Conservation (phyloP, 2,113 vertebrate genomes). For the Myrmophylax atrothorax region DNA sequence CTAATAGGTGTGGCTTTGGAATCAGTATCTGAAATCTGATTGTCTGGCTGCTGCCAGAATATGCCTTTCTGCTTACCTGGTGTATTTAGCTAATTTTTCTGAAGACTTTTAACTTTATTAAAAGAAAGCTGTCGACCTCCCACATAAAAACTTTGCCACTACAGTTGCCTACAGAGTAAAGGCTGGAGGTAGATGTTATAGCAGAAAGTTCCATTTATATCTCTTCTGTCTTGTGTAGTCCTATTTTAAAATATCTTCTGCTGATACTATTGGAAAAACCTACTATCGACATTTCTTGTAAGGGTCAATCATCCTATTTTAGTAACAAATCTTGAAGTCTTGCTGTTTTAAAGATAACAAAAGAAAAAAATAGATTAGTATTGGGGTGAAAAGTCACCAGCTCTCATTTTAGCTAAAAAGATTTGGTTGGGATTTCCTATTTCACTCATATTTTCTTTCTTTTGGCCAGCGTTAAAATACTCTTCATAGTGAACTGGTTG, state of each 20-base stretch:
- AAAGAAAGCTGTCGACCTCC: neutral
- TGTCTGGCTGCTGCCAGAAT: neutral
- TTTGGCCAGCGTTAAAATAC: neutral
- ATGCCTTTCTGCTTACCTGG: neutral
- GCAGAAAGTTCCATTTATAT: neutral
- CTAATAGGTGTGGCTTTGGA: neutral
- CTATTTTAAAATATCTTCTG: neutral
- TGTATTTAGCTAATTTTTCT: neutral
- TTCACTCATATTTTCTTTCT: neutral
- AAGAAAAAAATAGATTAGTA: neutral
- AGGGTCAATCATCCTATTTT: neutral
- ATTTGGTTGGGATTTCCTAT: neutral
- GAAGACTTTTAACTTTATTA: neutral
- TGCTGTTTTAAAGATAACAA: neutral
- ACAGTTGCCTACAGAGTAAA: neutral
- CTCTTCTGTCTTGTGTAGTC: neutral
- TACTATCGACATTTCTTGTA: neutral
- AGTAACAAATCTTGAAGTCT: neutral
- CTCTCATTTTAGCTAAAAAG: neutral
- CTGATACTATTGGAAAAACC: neutral
- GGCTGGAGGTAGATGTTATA: neutral
- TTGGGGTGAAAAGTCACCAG: neutral
- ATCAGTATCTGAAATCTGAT: neutral
- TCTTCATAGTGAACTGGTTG: neutral
- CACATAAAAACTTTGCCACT: neutral